A percentile compares a stretch with the other conserved stretches of the same genome.
These are phyloP conservation scores for Drosophila parabipectinata DNA, from an alignment of 1,140 invertebrate genomes.

Conservation along the genomic window DNA sequence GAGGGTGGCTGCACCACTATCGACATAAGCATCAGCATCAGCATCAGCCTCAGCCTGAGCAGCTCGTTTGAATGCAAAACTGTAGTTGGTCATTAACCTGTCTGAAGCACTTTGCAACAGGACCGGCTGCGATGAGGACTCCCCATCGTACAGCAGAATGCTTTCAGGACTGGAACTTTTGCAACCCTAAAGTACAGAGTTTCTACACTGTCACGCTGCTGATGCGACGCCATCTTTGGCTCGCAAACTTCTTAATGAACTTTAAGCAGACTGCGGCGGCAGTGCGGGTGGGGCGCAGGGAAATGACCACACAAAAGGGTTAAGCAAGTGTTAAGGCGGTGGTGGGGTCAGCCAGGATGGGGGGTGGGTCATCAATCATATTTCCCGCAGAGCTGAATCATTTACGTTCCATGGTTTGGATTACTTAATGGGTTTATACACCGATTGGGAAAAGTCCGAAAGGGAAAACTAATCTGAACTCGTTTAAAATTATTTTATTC, in stretches of 20 bases:
- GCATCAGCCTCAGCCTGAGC: no score
- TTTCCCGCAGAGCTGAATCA: constrained; percentile 60
- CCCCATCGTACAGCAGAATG: constrained; percentile 60
- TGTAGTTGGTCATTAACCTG: constrained; percentile 79
- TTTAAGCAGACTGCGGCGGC: constrained; percentile 41
- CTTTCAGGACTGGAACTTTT: constrained; percentile 61
- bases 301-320: constrained; percentile 64
- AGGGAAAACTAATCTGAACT: neutral
- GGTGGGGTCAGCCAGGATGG: neutral
- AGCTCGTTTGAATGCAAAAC: constrained; percentile 77
- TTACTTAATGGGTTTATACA: constrained; percentile 42
- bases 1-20: constrained; percentile 49
- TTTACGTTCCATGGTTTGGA: constrained; percentile 33
- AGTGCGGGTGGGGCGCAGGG: neutral
- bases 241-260: constrained; percentile 76
- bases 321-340: constrained; percentile 69
- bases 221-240: constrained; percentile 54
- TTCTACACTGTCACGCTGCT: constrained; percentile 70
- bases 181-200: constrained; percentile 57
- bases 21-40: no score
- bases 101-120: constrained; percentile 71
- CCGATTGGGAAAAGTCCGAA: neutral
- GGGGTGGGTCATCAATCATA: constrained; percentile 72
- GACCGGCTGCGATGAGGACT: constrained; percentile 10
- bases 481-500: neutral